phyloP scores from a whole-genome alignment of 2,113 vertebrate genomes.

The Nycticebus coucang region DNA sequence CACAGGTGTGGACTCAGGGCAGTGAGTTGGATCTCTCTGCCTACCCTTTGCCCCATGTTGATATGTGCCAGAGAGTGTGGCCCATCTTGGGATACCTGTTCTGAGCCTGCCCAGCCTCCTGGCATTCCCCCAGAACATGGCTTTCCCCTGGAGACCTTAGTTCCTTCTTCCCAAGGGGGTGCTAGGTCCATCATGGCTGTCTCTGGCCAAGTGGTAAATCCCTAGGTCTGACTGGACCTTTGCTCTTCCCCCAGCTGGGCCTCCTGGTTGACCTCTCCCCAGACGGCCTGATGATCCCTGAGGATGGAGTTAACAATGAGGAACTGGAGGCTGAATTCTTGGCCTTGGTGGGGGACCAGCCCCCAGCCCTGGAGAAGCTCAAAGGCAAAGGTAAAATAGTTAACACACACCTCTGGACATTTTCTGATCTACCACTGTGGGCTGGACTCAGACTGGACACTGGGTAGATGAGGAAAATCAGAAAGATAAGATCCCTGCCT shows the following conservation, averaged over 20 bases:
- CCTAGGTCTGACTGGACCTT: neutral
- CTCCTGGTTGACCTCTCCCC: conserved; percentile 90
- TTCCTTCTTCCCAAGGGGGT: neutral
- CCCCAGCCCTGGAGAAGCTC: conserved; percentile 83
- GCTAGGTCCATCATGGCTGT: neutral
- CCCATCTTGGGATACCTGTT: neutral
- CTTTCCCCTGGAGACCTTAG: neutral
- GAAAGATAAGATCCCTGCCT: neutral
- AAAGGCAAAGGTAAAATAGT: conserved; percentile 84
- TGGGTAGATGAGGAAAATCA: neutral
- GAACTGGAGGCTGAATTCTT: conserved; percentile 93
- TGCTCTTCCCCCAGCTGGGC: conserved; percentile 86
- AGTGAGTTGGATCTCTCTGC: neutral
- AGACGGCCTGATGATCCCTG: conserved; percentile 82
- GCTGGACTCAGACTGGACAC: neutral
- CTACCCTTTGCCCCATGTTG: neutral
- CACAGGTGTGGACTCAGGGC: neutral
- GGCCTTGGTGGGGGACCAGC: conserved; percentile 87
- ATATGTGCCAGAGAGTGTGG: neutral
- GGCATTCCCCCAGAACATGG: neutral
- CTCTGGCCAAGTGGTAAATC: neutral
- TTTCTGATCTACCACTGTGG: neutral
- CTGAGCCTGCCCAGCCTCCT: neutral
- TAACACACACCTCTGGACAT: neutral
- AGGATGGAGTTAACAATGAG: conserved; percentile 86